Percentiles rank a stretch among this genome's conserved stretches.
phyloP scores from a whole-genome alignment of 2,888 invertebrate genomes.

The Apamea crenata region DNA sequence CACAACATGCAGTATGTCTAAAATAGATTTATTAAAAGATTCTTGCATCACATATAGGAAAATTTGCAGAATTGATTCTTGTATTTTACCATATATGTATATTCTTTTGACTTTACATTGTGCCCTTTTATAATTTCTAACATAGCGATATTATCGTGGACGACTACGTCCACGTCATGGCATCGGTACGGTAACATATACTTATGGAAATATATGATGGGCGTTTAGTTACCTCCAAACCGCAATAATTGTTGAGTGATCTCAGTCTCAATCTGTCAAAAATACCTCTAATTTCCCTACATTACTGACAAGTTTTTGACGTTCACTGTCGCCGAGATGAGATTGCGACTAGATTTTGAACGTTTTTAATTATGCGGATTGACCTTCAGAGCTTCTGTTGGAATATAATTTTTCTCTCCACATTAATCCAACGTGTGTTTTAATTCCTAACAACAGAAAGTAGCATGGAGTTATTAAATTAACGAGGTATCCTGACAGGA shows the following conservation, averaged over 20 bases:
- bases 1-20: no score
- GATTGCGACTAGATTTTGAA: background rate
- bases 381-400: background rate
- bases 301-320: background rate
- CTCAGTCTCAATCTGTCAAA: no score
- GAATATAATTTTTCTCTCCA: background rate
- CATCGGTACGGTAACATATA: no score
- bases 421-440: constrained; percentile 6
- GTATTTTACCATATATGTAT: background rate
- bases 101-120: background rate
- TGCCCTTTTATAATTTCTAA: background rate
- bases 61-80: background rate
- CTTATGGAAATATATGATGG: no score
- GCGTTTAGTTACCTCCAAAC: no score
- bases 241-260: no score
- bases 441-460: constrained; percentile 40
- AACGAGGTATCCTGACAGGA: constrained; percentile 37
- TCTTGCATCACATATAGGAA: background rate
- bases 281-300: no score
- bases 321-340: background rate
- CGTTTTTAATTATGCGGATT: background rate
- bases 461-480: constrained; percentile 24
- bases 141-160: no score
- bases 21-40: background rate
- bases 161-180: no score